Percentiles rank a stretch among this genome's conserved stretches.
Evolutionary conservation across 2,113 vertebrate genomes (phyloP).

Genomic region (Clarias batrachus): DNA sequence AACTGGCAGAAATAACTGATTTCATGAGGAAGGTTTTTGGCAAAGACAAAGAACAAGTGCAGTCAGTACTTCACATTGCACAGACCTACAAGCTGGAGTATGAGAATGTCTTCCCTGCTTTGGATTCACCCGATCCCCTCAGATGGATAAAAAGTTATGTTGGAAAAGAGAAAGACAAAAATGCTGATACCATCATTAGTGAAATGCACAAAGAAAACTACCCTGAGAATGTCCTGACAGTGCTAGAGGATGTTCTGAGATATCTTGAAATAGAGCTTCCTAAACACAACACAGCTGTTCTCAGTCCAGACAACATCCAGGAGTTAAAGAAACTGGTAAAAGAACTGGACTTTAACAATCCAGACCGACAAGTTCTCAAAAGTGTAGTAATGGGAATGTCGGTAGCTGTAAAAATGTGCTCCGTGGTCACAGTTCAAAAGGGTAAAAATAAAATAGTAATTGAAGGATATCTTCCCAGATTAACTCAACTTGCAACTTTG

Average conservation of each 20-base stretch:
- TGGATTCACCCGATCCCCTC: not conserved
- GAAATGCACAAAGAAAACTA: not conserved
- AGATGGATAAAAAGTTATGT: not conserved
- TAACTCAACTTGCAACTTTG: conserved; percentile 53
- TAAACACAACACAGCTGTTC: not conserved
- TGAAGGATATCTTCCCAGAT: conserved; percentile 52
- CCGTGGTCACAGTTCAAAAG: conserved; percentile 20
- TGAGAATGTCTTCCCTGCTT: not conserved
- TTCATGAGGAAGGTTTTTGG: not conserved
- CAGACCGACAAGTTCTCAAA: conserved; percentile 32
- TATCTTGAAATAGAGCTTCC: conserved; percentile 18
- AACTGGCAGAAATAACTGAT: not conserved
- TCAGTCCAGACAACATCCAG: not conserved
- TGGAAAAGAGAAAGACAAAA: not conserved
- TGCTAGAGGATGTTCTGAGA: not conserved
- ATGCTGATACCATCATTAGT: not conserved
- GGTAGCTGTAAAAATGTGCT: conserved; percentile 39
- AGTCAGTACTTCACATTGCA: conserved; percentile 23
- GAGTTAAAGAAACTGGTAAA: conserved; percentile 16
- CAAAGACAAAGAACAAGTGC: not conserved
- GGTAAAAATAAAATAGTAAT: conserved; percentile 25
- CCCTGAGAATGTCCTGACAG: conserved; percentile 12
- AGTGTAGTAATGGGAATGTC: conserved; percentile 35
- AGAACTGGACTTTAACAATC: conserved; percentile 40
- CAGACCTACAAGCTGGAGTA: conserved; percentile 24